Evolutionary conservation across 2,888 invertebrate genomes (phyloP).

Genomic region (Drosophila siamana): DNA sequence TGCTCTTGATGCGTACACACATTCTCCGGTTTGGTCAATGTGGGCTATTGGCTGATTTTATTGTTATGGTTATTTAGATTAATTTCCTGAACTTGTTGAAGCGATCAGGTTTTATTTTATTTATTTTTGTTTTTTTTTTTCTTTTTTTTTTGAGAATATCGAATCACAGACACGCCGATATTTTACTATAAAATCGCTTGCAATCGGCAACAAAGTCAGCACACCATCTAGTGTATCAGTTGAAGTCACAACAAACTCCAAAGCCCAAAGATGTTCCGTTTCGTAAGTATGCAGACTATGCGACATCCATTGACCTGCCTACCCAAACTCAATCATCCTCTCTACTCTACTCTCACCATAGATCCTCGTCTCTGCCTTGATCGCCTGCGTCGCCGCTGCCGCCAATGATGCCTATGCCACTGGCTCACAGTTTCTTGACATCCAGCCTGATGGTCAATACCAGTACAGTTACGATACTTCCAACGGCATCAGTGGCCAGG

Average conservation of each 20-base stretch:
- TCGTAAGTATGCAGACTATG: constrained; percentile 54
- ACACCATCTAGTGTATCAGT: constrained; percentile 54
- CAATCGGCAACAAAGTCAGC: constrained; percentile 48
- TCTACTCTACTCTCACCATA: constrained; percentile 8
- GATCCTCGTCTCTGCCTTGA: constrained; percentile 64
- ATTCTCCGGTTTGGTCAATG: constrained; percentile 50
- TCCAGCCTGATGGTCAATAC: constrained; percentile 85
- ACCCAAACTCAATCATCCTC: no score
- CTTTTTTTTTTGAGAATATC: constrained; percentile 50
- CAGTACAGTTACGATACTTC: constrained; percentile 86
- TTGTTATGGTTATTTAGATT: constrained; percentile 74
- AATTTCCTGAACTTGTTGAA: constrained; percentile 68
- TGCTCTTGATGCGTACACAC: constrained; percentile 33
- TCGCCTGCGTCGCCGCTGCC: constrained; percentile 60
- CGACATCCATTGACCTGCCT: neutral
- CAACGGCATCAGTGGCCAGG: constrained; percentile 88
- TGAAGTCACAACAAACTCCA: constrained; percentile 33
- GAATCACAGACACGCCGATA: constrained; percentile 19
- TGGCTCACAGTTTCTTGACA: constrained; percentile 41
- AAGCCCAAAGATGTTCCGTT: constrained; percentile 70
- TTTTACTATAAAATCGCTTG: constrained; percentile 65
- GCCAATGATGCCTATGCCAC: constrained; percentile 54
- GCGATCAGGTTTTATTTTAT: constrained; percentile 49
- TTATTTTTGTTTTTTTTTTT: constrained; percentile 27
- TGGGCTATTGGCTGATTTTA: constrained; percentile 48